Evolutionary conservation across 2,888 invertebrate species (phyloP), one percentile per base, ranked within the genome.

Genomic region (Melinaea menophilus): DNA sequence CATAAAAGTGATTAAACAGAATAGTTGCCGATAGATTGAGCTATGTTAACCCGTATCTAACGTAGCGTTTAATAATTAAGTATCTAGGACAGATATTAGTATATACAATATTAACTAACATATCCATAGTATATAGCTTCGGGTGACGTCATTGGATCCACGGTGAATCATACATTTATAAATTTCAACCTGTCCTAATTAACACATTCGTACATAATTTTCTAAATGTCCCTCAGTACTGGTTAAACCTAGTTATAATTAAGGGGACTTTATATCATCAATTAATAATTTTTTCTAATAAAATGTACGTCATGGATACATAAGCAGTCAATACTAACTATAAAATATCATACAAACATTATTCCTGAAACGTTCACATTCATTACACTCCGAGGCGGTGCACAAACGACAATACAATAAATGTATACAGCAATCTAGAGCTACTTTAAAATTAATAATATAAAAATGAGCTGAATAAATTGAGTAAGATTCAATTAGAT

Each of bases 1-100:
- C 73, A 79, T 77, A 73, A 66, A 58, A 63, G 59, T 62, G 62
- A 64, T 66, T 64, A 67, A 56, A 55, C 57, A 66, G 55, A 66
- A 59, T 65, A 64, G 67, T 66, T 65, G 68, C 71, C 69, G 61
- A 69, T 74, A 74, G 59, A 69, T 71, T 67, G 72, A 71, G 51
- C 60, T 61, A 72, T 71, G 72, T 64, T 69, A 76, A 82, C 79
- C 79, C 79, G 79, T 80, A 79, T 77, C 69, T 73, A 72, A 62
- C 71, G 51, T 64, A 59, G 59, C 66, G 58, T 62, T 63, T 63
- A 51, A 58, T 51, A 59, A 48, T 55, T 55, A 47, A 48, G 34
- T 55, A 55, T 64, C 57, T 62, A 64, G 54, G 58, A 64, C 62
- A 68, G 47, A 41, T 62, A 68, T 59, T 60, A 65, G 58, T 65